These are phyloP conservation scores for Apamea epomidion DNA, from an alignment of 2,888 invertebrate genomes.

Conservation along the genomic window DNA sequence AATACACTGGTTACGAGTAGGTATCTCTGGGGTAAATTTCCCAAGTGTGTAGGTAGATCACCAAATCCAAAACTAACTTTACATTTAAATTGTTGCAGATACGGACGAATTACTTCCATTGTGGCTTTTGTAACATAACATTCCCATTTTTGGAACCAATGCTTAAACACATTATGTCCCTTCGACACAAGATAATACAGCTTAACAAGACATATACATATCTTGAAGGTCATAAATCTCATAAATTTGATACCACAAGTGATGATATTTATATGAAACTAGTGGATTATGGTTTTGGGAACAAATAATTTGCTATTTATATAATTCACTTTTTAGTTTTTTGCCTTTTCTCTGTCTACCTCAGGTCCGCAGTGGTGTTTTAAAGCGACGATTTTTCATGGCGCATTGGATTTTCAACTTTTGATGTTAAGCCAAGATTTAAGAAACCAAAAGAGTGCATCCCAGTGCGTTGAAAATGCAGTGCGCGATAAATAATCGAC, in stretches of 20 bases:
- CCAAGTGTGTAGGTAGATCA: not conserved
- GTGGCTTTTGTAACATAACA: constrained; percentile 77
- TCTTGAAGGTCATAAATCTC: not conserved
- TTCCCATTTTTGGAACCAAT: constrained; percentile 74
- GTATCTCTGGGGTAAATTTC: not conserved
- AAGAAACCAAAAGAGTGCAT: not conserved
- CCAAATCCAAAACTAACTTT: not conserved
- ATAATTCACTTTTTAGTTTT: not conserved
- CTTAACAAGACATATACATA: not conserved
- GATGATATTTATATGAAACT: constrained; percentile 33
- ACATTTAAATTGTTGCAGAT: constrained; percentile 71
- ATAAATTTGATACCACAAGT: constrained; percentile 15
- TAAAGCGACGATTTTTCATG: not conserved
- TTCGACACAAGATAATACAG: constrained; percentile 27
- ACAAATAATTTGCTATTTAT: not conserved
- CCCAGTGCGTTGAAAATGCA: not conserved
- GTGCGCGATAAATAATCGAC: not conserved
- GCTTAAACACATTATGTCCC: constrained; percentile 37
- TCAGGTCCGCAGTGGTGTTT: not conserved
- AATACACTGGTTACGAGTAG: not conserved
- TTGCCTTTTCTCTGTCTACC: not conserved
- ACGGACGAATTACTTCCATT: constrained; percentile 77
- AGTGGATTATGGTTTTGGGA: constrained; percentile 24
- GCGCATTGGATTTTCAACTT: not conserved
- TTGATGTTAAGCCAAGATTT: not conserved